Conservation (phyloP, 2,797 vertebrate species). For the Monodelphis domestica region DNA sequence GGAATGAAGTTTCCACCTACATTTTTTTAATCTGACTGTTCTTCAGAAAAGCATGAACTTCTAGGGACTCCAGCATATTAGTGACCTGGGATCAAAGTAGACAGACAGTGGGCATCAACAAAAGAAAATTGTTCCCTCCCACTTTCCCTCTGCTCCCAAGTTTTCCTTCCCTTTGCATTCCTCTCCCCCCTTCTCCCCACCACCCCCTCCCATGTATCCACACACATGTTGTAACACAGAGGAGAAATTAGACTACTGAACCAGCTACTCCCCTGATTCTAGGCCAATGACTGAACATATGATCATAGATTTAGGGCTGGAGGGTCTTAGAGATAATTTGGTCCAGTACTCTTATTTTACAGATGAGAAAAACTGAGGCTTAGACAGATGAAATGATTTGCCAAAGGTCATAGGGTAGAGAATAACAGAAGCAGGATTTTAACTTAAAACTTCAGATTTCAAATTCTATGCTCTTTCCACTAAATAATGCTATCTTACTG, state of each 20-base stretch:
- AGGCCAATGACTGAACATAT: neutral
- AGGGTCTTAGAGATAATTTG: neutral
- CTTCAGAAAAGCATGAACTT: slow-evolving; percentile 74
- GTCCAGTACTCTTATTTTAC: neutral
- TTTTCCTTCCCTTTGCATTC: neutral
- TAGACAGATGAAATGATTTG: neutral
- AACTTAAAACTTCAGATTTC: too few relatives aligned
- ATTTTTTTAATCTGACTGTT: slow-evolving; percentile 71
- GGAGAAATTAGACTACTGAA: neutral
- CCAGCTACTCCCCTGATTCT: neutral
- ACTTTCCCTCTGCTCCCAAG: neutral
- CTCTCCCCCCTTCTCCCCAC: neutral
- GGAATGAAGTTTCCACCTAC: slow-evolving; percentile 66
- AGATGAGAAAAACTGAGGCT: neutral
- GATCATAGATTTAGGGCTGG: neutral
- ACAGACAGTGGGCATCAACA: neutral
- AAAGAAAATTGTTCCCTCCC: neutral
- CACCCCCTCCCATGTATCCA: neutral
- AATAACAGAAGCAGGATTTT: too few relatives aligned
- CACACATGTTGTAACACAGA: neutral
- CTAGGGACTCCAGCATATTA: slow-evolving; percentile 71
- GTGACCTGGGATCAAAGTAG: slow-evolving; percentile 64
- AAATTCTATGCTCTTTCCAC: neutral
- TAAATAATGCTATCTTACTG: neutral
- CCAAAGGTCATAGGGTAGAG: neutral